A percentile compares a stretch with the other conserved stretches of the same genome.
Evolutionary conservation across 2,113 vertebrate genomes (phyloP).

Genomic region (Salvelinus namaycush): DNA sequence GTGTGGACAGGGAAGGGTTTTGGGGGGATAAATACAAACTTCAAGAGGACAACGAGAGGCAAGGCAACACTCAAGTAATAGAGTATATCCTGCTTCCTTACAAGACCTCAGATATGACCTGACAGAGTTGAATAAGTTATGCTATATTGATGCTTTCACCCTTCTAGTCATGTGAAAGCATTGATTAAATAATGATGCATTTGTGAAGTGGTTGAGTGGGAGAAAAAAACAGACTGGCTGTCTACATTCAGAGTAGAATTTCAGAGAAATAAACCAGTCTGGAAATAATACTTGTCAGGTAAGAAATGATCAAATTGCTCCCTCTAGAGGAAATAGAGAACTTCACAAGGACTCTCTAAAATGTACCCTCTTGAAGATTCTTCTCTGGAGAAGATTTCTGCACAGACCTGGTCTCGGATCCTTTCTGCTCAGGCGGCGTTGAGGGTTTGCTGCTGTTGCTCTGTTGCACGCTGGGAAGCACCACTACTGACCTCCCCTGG

Average conservation of each 20-base stretch:
- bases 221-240: background rate
- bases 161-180: background rate
- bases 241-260: background rate
- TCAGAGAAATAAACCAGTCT: background rate
- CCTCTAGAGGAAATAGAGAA: background rate
- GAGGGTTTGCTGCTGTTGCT: too few species aligned
- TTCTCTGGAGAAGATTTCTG: too few species aligned
- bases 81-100: background rate
- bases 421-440: too few species aligned
- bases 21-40: background rate
- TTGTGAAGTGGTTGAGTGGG: background rate
- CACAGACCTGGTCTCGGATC: too few species aligned
- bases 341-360: background rate
- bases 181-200: background rate
- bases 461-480: background rate
- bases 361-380: background rate
- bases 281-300: too few species aligned
- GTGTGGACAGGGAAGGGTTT: background rate
- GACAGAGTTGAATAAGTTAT: background rate
- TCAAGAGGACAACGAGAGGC: background rate
- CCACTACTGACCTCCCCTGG: slow-evolving; percentile 7
- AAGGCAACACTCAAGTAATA: background rate
- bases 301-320: background rate
- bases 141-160: background rate
- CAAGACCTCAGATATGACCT: background rate